A percentile compares a stretch with the other conserved stretches of the same genome.
phyloP scores from a whole-genome alignment of 2,888 invertebrate species.

The Alviniconcha strummeri region DNA sequence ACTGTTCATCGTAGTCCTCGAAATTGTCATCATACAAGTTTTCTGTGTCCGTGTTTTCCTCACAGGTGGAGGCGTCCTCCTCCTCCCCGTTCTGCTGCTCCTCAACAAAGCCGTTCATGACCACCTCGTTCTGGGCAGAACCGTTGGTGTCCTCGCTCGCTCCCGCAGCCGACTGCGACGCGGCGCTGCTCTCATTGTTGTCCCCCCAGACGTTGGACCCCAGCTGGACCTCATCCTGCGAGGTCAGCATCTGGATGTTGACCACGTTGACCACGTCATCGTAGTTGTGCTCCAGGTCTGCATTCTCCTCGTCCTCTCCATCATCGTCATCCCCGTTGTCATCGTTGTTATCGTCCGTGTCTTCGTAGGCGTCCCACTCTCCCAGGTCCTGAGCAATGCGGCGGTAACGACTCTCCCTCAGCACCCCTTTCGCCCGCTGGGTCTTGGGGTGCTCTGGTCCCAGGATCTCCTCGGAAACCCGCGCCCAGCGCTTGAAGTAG shows the following conservation, averaged over 20 bases:
- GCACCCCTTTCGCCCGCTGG: conserved; percentile 70
- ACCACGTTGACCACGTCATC: conserved; percentile 60
- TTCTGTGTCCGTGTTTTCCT: conserved; percentile 64
- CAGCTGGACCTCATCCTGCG: conserved; percentile 41
- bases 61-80: conserved; percentile 50
- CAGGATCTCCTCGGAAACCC: conserved; percentile 69
- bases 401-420: conserved; percentile 67
- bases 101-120: conserved; percentile 57
- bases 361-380: conserved; percentile 55
- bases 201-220: conserved; percentile 31
- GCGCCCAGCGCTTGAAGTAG: conserved; percentile 71
- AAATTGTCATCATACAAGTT: conserved; percentile 67
- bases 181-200: conserved; percentile 19
- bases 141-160: conserved; percentile 23
- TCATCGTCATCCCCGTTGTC: conserved; percentile 52
- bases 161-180: not conserved
- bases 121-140: conserved; percentile 36
- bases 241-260: conserved; percentile 42
- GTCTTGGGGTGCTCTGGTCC: conserved; percentile 72
- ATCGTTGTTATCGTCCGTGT: conserved; percentile 50
- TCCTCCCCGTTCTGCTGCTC: conserved; percentile 50
- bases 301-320: conserved; percentile 57
- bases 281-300: conserved; percentile 63
- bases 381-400: conserved; percentile 66
- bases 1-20: conserved; percentile 67